These are phyloP conservation scores for Eupithecia inturbata DNA, from an alignment of 2,888 invertebrate genomes.

Conservation along the genomic window DNA sequence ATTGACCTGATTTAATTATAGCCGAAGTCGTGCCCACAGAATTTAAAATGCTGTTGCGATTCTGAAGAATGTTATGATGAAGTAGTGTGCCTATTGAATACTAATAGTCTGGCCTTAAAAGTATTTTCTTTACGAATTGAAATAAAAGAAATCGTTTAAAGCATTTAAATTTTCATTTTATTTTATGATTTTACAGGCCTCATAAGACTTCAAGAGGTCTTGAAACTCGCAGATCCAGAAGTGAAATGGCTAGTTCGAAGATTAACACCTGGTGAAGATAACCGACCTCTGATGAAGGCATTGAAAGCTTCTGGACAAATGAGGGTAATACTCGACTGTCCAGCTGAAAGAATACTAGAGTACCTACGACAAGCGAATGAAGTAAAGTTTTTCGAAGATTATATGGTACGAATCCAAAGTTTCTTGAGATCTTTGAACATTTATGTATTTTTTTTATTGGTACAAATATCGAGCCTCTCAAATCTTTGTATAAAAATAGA, in stretches of 20 bases:
- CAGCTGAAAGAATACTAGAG: slow-evolving; percentile 86
- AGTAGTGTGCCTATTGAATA: slow-evolving; percentile 1
- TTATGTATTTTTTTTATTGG: background rate
- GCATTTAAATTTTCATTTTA: background rate
- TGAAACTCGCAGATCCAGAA: slow-evolving; percentile 88
- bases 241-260: slow-evolving; percentile 88
- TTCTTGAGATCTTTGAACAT: background rate
- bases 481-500: background rate
- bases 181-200: slow-evolving; percentile 76
- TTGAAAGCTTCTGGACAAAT: slow-evolving; percentile 88
- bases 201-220: slow-evolving; percentile 90
- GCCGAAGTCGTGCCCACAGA: background rate
- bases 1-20: background rate
- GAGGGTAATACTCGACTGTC: slow-evolving; percentile 91
- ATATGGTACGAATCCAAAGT: slow-evolving; percentile 83
- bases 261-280: slow-evolving; percentile 81
- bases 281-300: slow-evolving; percentile 89
- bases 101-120: background rate
- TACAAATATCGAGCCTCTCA: background rate
- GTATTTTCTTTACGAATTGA: background rate
- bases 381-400: slow-evolving; percentile 92
- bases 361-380: slow-evolving; percentile 91
- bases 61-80: background rate
- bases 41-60: background rate
- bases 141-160: background rate